These are phyloP conservation scores for Eristalis pertinax DNA, from an alignment of 2,888 invertebrate genomes.

Conservation along the genomic window DNA sequence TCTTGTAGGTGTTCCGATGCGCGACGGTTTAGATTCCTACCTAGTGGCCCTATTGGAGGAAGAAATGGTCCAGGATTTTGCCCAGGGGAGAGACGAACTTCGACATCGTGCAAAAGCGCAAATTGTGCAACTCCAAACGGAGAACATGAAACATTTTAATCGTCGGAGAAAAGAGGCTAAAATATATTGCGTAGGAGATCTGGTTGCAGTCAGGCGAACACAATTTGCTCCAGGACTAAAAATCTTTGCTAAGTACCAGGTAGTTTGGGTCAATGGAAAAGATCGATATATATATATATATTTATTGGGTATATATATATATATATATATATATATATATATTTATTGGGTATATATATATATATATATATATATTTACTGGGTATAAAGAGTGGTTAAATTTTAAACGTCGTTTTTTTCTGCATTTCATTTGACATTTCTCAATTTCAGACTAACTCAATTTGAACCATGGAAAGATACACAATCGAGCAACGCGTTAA, in stretches of 20 bases:
- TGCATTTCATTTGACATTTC: too few species aligned
- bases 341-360: conserved; percentile 6
- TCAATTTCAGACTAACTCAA: too few species aligned
- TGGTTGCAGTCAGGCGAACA: conserved; percentile 14
- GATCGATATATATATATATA: too few species aligned
- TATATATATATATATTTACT: too few species aligned
- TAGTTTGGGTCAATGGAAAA: conserved; percentile 21
- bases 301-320: too few species aligned
- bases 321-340: too few species aligned
- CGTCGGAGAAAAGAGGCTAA: neutral
- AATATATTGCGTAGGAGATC: conserved; percentile 7
- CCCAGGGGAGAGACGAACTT: neutral
- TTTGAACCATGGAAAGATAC: too few species aligned
- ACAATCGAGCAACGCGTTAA: too few species aligned
- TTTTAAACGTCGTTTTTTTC: too few species aligned
- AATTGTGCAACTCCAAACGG: neutral
- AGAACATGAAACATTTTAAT: neutral
- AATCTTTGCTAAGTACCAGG: conserved; percentile 22
- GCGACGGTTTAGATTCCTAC: neutral
- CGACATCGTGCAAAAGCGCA: neutral
- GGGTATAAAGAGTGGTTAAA: too few species aligned
- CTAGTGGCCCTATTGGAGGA: neutral
- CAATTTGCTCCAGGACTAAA: conserved; percentile 40
- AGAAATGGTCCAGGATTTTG: neutral
- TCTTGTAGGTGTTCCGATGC: neutral